Evolutionary conservation across 1,140 invertebrate species (phyloP), one percentile per base, ranked within the genome.

Genomic region (Neotoxoptera formosana): DNA sequence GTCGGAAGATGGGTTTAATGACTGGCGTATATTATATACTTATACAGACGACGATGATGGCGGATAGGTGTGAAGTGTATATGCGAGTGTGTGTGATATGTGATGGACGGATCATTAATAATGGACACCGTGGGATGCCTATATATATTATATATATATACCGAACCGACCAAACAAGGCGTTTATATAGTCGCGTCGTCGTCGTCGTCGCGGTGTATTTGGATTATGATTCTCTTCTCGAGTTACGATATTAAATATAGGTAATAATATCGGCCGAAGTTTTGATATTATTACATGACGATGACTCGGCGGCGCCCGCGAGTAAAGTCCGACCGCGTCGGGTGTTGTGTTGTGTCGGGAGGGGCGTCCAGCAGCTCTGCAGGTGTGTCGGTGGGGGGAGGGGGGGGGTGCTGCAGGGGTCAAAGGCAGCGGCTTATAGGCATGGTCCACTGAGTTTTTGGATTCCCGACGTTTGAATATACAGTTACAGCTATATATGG

Each of bases 81-180:
- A 51, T 25, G 17, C 47, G 86, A 21, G 87, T 51, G 23, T 51
- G 87, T 51, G 23, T 84, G 76, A 76, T 84, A 93, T 56, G 81
- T 86, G 91, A 86, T 51, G 91, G 76, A 83, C 81, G 47, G 81
- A 93, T 93, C 91, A 93, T 93, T 93, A 93, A 93, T 93, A 93
- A 93, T 45, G 91, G 91, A 93, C 91, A 93, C 91, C 81, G 91
- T 93, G 91, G 91, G 91, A 93, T 56, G 91, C 67, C 67, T 86
- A 76, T 76, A 76, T 76, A 76, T n/a, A 76, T 30, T 4, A 60
- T 60, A 60, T 9, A 53, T 7, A 7, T n/a, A 60, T 9, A 8
- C 53, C 41, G n/a, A 84, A 84, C 91, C 67, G 91, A 93, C 81
- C 51, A 93, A 93, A 93, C 91, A 93, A 93, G 91, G 91, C 76